phyloP scores from a whole-genome alignment of 2,797 vertebrate species.

The Melopsittacus undulatus region DNA sequence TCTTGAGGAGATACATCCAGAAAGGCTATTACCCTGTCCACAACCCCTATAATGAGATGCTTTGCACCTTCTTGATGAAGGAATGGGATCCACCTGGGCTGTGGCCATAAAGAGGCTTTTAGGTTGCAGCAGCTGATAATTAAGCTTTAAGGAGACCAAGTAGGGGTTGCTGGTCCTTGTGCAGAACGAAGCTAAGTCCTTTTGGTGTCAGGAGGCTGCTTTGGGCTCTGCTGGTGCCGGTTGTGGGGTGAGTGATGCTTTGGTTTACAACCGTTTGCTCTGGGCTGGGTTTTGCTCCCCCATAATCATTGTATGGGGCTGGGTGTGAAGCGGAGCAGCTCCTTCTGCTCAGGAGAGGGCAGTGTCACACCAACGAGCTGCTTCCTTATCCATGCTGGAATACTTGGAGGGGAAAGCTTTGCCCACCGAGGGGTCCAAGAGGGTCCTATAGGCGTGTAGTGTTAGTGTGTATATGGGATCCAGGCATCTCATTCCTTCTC shows the following conservation, averaged over 20 bases:
- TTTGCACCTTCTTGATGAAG: not conserved
- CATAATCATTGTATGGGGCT: fast-evolving
- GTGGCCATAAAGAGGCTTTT: not conserved
- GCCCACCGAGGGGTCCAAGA: fast-evolving
- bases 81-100: not conserved
- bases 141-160: fast-evolving
- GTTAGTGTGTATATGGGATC: fast-evolving
- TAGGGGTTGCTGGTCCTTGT: fast-evolving
- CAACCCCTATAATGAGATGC: no score
- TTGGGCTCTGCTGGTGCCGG: fast-evolving
- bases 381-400: fast-evolving
- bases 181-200: fast-evolving
- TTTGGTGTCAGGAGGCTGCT: not conserved
- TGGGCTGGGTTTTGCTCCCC: not conserved
- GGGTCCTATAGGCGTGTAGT: fast-evolving
- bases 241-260: not conserved
- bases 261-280: fast-evolving
- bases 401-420: fast-evolving
- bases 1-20: fast-evolving
- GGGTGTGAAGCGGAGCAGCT: not conserved
- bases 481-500: not conserved
- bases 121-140: not conserved
- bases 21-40: fast-evolving
- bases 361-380: slow-evolving; percentile 35
- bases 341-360: slow-evolving; percentile 55